These are phyloP conservation scores for Prinia subflava DNA, from an alignment of 2,113 vertebrate species.

Conservation along the genomic window DNA sequence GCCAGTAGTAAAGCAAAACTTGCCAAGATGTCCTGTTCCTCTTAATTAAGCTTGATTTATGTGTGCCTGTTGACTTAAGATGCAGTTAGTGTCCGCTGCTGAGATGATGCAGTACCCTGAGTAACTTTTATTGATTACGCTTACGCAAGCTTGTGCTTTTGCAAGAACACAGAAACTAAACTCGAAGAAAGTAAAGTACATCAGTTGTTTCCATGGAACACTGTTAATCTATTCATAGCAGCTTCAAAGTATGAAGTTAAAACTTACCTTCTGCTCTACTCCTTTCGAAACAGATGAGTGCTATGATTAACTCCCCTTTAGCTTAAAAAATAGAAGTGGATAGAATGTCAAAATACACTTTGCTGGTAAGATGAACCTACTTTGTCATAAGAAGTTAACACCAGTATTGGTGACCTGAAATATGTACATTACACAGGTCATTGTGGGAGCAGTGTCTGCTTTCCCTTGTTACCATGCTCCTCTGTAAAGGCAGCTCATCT, in stretches of 20 bases:
- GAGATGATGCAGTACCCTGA: constrained; percentile 53
- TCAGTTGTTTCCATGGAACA: constrained; percentile 24
- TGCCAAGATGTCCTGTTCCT: constrained; percentile 26
- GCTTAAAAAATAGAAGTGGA: constrained; percentile 27
- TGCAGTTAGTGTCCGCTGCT: constrained; percentile 47
- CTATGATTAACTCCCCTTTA: constrained; percentile 47
- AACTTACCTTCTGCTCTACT: constrained; percentile 60
- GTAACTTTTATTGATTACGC: constrained; percentile 47
- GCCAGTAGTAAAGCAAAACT: constrained; percentile 34
- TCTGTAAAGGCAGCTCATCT: background rate
- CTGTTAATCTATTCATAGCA: constrained; percentile 33
- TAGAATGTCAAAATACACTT: constrained; percentile 10
- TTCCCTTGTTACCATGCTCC: background rate
- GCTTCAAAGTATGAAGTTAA: background rate
- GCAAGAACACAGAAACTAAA: constrained; percentile 33
- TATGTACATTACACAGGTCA: background rate
- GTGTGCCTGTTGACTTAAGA: constrained; percentile 46
- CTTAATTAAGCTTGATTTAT: constrained; percentile 49
- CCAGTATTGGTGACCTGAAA: background rate
- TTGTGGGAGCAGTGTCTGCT: background rate
- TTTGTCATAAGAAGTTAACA: background rate
- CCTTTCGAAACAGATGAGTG: background rate
- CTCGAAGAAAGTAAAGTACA: constrained; percentile 15
- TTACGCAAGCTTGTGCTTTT: constrained; percentile 61
- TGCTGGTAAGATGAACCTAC: background rate